Evolutionary conservation across 1,140 invertebrate genomes (phyloP).

Genomic region (Drosophila saltans): DNA sequence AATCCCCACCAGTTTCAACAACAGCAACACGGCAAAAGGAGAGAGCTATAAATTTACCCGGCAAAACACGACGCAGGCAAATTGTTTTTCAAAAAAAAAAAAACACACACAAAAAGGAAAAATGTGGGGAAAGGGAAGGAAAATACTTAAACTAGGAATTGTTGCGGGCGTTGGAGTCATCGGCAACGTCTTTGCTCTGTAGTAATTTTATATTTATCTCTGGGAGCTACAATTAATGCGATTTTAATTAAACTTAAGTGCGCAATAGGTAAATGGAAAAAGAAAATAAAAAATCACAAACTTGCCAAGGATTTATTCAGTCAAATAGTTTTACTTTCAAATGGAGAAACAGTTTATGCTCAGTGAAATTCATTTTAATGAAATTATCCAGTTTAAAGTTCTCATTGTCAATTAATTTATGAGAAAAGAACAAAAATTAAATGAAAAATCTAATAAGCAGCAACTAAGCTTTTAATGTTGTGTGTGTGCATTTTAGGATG

Average conservation of each 20-base stretch:
- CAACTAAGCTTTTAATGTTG: conserved; percentile 60
- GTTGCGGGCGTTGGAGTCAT: conserved; percentile 55
- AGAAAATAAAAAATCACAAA: conserved; percentile 43
- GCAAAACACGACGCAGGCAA: conserved; percentile 49
- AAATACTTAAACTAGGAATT: conserved; percentile 41
- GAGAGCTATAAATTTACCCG: conserved; percentile 60
- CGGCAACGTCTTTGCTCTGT: conserved; percentile 14
- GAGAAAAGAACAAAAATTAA: conserved; percentile 35
- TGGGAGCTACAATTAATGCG: conserved; percentile 72
- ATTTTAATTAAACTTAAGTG: conserved; percentile 80
- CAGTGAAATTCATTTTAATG: conserved; percentile 67
- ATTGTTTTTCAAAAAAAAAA: conserved; percentile 55
- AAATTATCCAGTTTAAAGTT: conserved; percentile 39
- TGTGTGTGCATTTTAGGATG: conserved; percentile 42
- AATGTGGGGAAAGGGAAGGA: not conserved
- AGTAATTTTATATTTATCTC: conserved; percentile 58
- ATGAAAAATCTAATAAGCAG: conserved; percentile 22
- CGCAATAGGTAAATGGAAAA: conserved; percentile 71
- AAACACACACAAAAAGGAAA: not conserved
- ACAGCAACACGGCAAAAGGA: conserved; percentile 21
- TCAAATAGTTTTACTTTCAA: conserved; percentile 49
- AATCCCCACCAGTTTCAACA: conserved; percentile 43
- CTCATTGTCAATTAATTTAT: conserved; percentile 63
- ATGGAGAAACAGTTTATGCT: not conserved
- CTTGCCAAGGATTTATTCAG: conserved; percentile 32